A percentile compares a stretch with the other conserved stretches of the same genome.
phyloP scores from a whole-genome alignment of 53 echinoderm and acorn worm genomes.

The Antedon mediterranea region DNA sequence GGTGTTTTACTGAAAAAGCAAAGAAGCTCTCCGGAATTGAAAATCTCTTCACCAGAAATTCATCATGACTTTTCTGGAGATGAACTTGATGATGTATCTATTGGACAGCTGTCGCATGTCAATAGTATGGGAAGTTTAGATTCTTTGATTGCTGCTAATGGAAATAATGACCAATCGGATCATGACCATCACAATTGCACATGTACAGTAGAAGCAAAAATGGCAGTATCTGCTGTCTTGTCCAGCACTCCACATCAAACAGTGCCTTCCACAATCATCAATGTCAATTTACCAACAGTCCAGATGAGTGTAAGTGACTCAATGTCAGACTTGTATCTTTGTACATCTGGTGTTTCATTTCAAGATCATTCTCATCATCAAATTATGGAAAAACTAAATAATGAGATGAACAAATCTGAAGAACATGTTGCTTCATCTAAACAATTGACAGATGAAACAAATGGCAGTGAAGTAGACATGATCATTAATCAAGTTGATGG shows the following conservation, averaged over 20 bases:
- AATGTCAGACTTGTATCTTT: slow-evolving; percentile 44
- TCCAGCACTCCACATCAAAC: slow-evolving; percentile 28
- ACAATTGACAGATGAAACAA: background rate
- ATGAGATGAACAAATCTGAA: background rate
- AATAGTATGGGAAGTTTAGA: slow-evolving; percentile 8
- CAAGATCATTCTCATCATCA: background rate
- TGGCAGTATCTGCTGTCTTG: slow-evolving; percentile 59
- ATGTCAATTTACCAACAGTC: slow-evolving; percentile 65
- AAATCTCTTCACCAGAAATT: background rate
- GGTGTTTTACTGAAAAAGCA: background rate
- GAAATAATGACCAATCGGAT: slow-evolving; percentile 26
- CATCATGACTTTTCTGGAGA: slow-evolving; percentile 7
- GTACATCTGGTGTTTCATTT: slow-evolving; percentile 31
- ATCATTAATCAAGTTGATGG: slow-evolving; percentile 69
- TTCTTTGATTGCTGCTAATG: slow-evolving; percentile 30
- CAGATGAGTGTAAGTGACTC: slow-evolving; percentile 33
- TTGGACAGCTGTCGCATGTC: slow-evolving; percentile 5
- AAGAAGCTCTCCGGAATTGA: slow-evolving; percentile 10
- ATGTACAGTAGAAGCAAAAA: slow-evolving; percentile 70
- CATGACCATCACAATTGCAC: slow-evolving; percentile 23
- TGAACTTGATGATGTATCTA: background rate
- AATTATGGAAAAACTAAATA: background rate
- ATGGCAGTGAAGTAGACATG: slow-evolving; percentile 8
- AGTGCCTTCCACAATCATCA: slow-evolving; percentile 23
- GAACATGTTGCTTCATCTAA: slow-evolving; percentile 5